A percentile compares a stretch with the other conserved stretches of the same genome.
These are phyloP conservation scores for Tiliqua scincoides DNA, from an alignment of 2,113 vertebrate species.

Conservation along the genomic window DNA sequence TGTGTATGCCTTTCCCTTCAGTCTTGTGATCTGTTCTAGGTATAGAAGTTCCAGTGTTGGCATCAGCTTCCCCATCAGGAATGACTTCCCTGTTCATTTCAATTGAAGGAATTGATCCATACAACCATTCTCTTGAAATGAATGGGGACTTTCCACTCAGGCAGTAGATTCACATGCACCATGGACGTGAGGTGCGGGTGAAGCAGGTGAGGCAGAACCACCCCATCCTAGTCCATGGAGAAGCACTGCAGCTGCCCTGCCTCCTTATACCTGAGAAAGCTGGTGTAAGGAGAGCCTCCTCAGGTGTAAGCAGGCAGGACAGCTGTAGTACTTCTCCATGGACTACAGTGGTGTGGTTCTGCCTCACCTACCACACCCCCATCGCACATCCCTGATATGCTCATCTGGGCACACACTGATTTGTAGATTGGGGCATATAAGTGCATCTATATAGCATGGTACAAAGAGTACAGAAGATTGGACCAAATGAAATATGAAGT, in stretches of 20 bases:
- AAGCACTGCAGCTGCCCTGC: no score
- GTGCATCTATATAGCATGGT: background rate
- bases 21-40: background rate
- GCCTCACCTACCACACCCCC: no score
- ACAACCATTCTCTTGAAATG: background rate
- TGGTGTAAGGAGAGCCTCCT: no score
- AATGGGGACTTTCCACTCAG: background rate
- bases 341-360: no score
- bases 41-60: background rate
- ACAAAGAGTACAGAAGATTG: background rate
- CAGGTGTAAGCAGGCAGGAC: no score
- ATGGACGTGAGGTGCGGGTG: no score
- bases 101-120: background rate
- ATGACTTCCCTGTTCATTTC: background rate
- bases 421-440: background rate
- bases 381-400: no score
- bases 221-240: no score
- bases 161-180: no score
- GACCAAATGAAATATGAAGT: constrained; percentile 46
- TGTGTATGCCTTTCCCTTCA: background rate
- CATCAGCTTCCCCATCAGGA: background rate
- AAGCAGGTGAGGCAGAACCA: no score
- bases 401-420: background rate
- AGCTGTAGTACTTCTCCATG: no score
- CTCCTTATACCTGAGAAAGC: no score